Base-by-base conservation (phyloP, 2,113 vertebrate genomes). In the Ciconia maguari region DNA sequence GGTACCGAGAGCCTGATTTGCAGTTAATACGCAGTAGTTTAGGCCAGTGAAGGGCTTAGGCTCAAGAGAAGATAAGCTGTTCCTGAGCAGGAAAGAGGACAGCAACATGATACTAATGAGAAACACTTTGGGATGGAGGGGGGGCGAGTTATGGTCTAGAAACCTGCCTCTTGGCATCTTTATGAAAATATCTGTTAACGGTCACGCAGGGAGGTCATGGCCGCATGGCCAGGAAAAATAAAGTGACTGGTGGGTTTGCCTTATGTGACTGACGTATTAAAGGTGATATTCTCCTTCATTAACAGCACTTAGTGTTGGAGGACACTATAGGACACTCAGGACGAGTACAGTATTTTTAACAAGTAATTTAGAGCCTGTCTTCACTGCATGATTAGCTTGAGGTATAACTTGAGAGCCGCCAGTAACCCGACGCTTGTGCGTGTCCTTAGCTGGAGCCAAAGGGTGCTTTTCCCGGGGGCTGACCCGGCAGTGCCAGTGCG, bases 261-360 rank as follows among this genome's bases (percentile, higher is more conserved):
- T 74, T 57, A 16, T 54, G 75, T 92, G 92, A 87, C 92, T 92
- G 93, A 92, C 94, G 19, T 41, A 91, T 89, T 97, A 60, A 93
- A 90, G 97, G 80, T 88, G 57, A 78, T 72, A 78, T 65, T 90
- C 80, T 90, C 92, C 78, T 96, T 96, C 83, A 77, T 95, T 85
- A 96, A 72, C 60, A 80, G 94, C 65, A 68, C 65, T 95, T 80
- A 88, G 41, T 1, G 9, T 11, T 93, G 87, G 84, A 91, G 89
- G 93, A 94, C 81, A 24, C 83, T 62, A 29, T 24, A 68, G 89
- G 96, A 79, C 87, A 60, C 58, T 87, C 74, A 12, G 89, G 87
- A 92, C 1, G 4, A 89, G 78, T 11, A 46, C 46, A 42, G 82
- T 74, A 83, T 96, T 96, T 95, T 93, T 90, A 96, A 85, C 71